phyloP scores from a whole-genome alignment of 1,140 invertebrate genomes.

The Drosophila murphyi region DNA sequence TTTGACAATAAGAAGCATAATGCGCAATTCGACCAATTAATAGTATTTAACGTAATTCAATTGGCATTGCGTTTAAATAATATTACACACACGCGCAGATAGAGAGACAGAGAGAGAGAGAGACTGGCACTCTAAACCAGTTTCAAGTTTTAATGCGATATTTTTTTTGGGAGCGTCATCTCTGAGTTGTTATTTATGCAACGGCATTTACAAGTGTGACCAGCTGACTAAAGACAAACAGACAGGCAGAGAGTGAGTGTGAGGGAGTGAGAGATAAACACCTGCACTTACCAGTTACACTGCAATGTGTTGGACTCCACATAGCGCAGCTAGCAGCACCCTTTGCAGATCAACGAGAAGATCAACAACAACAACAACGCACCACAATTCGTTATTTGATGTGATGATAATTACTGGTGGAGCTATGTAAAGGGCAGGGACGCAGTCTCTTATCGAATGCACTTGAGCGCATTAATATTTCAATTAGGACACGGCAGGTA shows the following conservation, averaged over 20 bases:
- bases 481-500: not conserved
- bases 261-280: slow-evolving; percentile 10
- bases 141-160: slow-evolving; percentile 63
- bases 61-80: slow-evolving; percentile 17
- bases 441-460: slow-evolving; percentile 26
- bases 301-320: slow-evolving; percentile 80
- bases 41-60: slow-evolving; percentile 17
- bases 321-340: slow-evolving; percentile 43
- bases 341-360: not conserved
- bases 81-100: slow-evolving; percentile 9
- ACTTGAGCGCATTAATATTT: slow-evolving; percentile 24
- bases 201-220: slow-evolving; percentile 20
- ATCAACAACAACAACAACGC: slow-evolving; percentile 7
- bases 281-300: slow-evolving; percentile 72
- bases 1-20: slow-evolving; percentile 37
- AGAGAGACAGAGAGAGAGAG: slow-evolving; percentile 32
- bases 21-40: slow-evolving; percentile 37
- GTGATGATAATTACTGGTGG: not conserved
- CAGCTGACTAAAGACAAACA: slow-evolving; percentile 7
- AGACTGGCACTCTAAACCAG: slow-evolving; percentile 50
- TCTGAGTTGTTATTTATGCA: slow-evolving; percentile 29
- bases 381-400: slow-evolving; percentile 18
- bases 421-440: slow-evolving; percentile 4
- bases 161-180: slow-evolving; percentile 52
- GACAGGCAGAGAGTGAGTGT: not conserved